Evolutionary conservation across 1,140 invertebrate genomes (phyloP).

Genomic region (Prorops nasuta): DNA sequence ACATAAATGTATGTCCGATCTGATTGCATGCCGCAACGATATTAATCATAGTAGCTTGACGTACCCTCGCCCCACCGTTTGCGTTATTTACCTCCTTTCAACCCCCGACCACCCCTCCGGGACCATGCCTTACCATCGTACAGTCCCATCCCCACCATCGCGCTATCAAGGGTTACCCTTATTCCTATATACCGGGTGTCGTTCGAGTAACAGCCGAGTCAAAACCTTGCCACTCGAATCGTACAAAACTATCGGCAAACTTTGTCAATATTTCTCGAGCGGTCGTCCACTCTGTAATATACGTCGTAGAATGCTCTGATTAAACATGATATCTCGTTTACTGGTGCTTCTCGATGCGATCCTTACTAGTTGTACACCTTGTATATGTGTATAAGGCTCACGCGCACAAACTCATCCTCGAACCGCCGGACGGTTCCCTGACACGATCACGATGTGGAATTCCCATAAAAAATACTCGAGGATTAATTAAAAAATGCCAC

Average conservation of each 20-base stretch:
- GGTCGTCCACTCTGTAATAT: no score
- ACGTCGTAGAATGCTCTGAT: no score
- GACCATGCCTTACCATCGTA: conserved; percentile 23
- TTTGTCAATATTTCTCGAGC: no score
- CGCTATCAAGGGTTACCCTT: neutral
- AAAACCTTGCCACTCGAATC: no score
- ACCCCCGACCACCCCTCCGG: conserved; percentile 29
- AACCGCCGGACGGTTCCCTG: conserved; percentile 23
- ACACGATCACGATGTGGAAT: conserved; percentile 35
- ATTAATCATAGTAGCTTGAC: conserved; percentile 51
- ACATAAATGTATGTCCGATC: conserved; percentile 39
- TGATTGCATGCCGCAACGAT: conserved; percentile 51
- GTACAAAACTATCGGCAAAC: no score
- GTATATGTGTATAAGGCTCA: conserved; percentile 4
- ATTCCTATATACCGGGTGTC: no score
- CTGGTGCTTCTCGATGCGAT: no score
- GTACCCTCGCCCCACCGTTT: conserved; percentile 43
- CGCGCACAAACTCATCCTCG: neutral
- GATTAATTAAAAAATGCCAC: conserved; percentile 49
- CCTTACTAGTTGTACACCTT: no score
- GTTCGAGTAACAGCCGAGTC: no score
- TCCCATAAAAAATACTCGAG: conserved; percentile 41
- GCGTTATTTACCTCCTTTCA: conserved; percentile 43
- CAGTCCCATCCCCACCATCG: neutral
- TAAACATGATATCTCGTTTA: no score